These are phyloP conservation scores for Phenganax marumi DNA, from an alignment of 92 coral and sea anemone species.

Conservation along the genomic window DNA sequence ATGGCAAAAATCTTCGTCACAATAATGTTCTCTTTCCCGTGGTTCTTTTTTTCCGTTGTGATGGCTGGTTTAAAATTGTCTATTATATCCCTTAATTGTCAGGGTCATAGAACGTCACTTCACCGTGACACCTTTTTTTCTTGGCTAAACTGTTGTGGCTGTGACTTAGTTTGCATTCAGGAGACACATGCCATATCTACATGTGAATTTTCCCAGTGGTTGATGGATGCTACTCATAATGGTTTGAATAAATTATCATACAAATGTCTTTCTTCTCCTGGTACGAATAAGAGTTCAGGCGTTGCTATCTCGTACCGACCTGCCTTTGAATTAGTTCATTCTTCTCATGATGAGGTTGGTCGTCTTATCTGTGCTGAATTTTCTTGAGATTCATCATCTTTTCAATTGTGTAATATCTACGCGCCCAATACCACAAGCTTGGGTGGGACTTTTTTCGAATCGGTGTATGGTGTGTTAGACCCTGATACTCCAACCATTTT, in stretches of 20 bases:
- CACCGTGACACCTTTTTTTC: neutral
- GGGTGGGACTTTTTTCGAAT: conserved; percentile 25
- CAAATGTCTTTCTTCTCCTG: conserved; percentile 12
- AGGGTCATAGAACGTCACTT: too few relatives aligned
- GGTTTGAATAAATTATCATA: neutral
- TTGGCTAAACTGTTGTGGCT: conserved; percentile 18
- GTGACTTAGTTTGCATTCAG: conserved; percentile 33
- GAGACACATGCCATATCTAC: conserved; percentile 23
- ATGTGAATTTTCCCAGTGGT: neutral
- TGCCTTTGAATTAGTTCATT: neutral
- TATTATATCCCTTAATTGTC: neutral
- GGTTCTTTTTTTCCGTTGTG: too few relatives aligned
- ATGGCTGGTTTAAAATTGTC: too few relatives aligned
- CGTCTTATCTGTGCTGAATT: conserved; percentile 34
- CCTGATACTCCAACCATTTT: neutral
- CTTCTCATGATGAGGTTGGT: neutral
- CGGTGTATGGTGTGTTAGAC: conserved; percentile 2
- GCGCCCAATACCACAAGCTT: conserved; percentile 12
- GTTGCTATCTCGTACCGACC: conserved; percentile 26
- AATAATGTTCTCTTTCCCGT: too few relatives aligned
- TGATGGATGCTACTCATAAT: too few relatives aligned
- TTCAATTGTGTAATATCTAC: conserved; percentile 8
- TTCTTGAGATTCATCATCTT: neutral
- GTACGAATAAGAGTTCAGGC: conserved; percentile 18
- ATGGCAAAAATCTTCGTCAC: too few relatives aligned